Base-by-base conservation (phyloP, 2,888 invertebrate genomes). In the Aradus depressus region DNA sequence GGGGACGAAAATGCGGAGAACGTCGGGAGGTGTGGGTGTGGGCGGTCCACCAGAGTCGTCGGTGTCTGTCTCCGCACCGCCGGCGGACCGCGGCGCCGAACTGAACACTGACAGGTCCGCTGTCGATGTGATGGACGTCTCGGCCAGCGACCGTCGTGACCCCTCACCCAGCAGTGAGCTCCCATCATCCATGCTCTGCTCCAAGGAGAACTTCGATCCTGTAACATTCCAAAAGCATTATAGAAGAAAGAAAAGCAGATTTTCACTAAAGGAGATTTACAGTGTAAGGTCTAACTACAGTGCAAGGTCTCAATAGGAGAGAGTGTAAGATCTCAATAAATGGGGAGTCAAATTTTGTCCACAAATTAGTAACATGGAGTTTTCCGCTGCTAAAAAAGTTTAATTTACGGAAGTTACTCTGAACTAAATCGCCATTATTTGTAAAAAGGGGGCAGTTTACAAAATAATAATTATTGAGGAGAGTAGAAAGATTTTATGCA, bases 71-170 rank as follows among this genome's bases (percentile, higher is more conserved):
- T 83, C 83, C 66, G 82, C 82, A 50, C 79, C 77, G 37, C 77
- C 80, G 64, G 82, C 82, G 10, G 81, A 82, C 48, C 80, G 73
- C 10, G 80, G 82, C 62, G 79, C 78, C 4, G 66, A 67, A 18
- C 82, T 83, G 69, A 86, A 83, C 58, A 85, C 83, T 60, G 84
- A 84, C 53, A 86, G 72, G 66, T 86, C 85, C 0, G 86, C 85
- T 1, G 86, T 86, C 44, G 85, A 86, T 25, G 86, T 87, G 47
- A 86, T 83, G 61, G 84, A 84, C 19, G 86, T 87, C 65, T 85
- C 86, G 16, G 86, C 85, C 54, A 87, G 71, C 44, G 86, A 87
- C 48, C 84, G 79, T 50, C 84, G 75, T 16, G 85, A 86, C 22
- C 85, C 83, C 53, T 75, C 73, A 53, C 72, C 75, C 50, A 80